Percentiles rank a stretch among this genome's conserved stretches.
Conservation (phyloP, 1,140 invertebrate species). For the Whitmania pigra region DNA sequence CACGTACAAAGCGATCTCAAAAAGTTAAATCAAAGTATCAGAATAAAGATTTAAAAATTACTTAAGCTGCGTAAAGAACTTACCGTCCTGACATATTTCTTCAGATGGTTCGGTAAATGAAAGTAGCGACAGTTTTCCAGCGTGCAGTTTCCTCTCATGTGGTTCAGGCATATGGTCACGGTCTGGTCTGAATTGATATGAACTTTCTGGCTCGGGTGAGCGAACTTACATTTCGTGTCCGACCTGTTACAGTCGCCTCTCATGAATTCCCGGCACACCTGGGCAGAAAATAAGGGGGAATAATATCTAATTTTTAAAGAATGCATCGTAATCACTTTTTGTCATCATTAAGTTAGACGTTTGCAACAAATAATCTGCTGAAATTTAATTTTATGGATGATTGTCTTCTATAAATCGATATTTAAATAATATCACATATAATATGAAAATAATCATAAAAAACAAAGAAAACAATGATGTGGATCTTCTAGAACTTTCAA, state of each 20-base stretch:
- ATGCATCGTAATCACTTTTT: no score
- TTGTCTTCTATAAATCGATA: background rate
- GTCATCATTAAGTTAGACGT: background rate
- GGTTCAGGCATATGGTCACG: background rate
- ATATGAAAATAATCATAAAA: background rate
- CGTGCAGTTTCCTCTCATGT: background rate
- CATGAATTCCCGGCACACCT: constrained; percentile 1
- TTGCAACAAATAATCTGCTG: background rate
- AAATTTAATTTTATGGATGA: background rate
- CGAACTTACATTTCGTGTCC: background rate
- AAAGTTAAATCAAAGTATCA: background rate
- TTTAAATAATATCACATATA: background rate
- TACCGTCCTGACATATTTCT: background rate
- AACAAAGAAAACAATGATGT: no score
- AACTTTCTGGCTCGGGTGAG: background rate
- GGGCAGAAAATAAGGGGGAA: background rate
- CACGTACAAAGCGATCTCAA: no score
- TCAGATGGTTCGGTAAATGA: constrained; percentile 1
- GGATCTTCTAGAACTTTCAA: no score
- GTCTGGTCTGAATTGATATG: background rate
- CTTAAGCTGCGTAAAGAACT: background rate
- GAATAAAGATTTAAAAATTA: background rate
- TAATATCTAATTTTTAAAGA: background rate
- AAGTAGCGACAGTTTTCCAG: background rate
- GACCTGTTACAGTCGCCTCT: background rate